phyloP scores from a whole-genome alignment of 1,140 invertebrate genomes.

The Mizuhopecten yessoensis region DNA sequence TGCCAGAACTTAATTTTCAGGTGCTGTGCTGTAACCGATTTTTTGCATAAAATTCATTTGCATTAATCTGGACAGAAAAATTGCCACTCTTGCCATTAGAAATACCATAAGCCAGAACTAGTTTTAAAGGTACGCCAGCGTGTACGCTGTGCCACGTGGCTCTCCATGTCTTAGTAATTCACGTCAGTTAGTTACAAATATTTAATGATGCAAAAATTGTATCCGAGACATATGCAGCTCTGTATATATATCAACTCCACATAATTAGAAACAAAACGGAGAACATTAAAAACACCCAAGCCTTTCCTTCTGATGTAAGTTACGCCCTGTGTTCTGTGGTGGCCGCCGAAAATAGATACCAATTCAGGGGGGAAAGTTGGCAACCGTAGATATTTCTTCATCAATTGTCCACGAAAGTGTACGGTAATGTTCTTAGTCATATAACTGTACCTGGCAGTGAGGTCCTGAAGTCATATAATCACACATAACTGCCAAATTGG shows the following conservation, averaged over 20 bases:
- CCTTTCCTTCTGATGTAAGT: not conserved
- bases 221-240: not conserved
- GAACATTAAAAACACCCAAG: not conserved
- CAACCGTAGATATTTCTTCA: not conserved
- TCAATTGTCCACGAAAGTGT: constrained; percentile 33
- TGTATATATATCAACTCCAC: not conserved
- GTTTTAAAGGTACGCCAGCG: no score
- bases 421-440: no score
- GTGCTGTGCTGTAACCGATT: no score
- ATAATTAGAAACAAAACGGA: not conserved
- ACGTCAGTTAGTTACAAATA: not conserved
- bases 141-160: no score
- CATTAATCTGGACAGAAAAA: no score
- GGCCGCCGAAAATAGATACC: not conserved
- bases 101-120: no score
- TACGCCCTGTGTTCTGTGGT: not conserved
- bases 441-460: no score
- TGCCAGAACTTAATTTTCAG: no score
- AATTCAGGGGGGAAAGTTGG: not conserved
- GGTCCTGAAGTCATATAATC: not conserved
- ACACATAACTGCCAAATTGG: not conserved
- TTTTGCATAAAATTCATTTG: no score
- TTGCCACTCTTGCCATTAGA: no score
- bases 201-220: constrained; percentile 20
- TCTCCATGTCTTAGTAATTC: no score